phyloP scores from a whole-genome alignment of 2,113 vertebrate genomes.

The Chloropsis cyanopogon region DNA sequence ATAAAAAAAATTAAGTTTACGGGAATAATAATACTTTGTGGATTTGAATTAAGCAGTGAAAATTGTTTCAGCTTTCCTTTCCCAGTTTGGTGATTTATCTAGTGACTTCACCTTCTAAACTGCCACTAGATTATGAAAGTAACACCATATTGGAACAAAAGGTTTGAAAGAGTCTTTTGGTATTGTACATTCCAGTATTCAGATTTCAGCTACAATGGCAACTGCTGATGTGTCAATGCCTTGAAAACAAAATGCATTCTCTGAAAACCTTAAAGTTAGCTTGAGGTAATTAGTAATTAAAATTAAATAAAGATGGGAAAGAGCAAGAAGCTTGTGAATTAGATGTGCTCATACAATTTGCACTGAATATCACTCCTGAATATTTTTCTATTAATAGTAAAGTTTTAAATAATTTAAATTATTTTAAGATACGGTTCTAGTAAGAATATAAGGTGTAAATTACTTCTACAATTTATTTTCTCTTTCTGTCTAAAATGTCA shows the following conservation, averaged over 20 bases:
- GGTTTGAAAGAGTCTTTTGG: background rate
- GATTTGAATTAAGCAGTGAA: background rate
- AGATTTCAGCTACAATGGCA: background rate
- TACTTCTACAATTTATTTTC: background rate
- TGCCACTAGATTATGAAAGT: background rate
- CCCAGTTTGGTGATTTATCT: background rate
- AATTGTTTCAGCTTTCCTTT: background rate
- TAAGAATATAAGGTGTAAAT: background rate
- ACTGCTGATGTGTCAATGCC: background rate
- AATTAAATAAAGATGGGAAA: background rate
- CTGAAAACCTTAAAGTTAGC: background rate
- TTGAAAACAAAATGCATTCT: background rate
- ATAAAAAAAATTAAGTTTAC: background rate
- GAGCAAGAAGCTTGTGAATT: background rate
- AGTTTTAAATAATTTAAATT: background rate
- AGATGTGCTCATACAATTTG: background rate
- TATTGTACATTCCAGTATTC: background rate
- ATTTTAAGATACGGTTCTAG: background rate
- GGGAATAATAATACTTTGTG: background rate
- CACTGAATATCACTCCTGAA: background rate
- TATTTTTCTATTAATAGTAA: background rate
- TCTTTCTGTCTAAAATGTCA: background rate
- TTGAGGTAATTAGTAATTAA: background rate
- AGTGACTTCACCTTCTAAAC: background rate
- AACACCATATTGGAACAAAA: background rate